phyloP scores from a whole-genome alignment of 2,888 invertebrate species.

The Matsumyia berberina region DNA sequence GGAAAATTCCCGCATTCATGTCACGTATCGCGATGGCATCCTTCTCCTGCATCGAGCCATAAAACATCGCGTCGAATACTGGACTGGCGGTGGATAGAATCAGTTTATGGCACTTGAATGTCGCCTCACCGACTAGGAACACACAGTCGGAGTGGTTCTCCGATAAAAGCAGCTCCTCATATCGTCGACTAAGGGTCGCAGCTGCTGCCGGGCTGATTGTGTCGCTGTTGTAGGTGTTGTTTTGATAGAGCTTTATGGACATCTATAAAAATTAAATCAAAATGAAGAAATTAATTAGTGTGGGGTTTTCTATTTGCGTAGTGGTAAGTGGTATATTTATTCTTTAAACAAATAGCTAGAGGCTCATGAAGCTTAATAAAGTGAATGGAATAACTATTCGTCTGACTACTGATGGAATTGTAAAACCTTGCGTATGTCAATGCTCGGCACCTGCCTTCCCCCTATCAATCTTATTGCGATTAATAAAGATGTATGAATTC shows the following conservation, averaged over 20 bases:
- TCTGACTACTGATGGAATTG: not conserved
- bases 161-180: slow-evolving; percentile 80
- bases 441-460: too few species aligned
- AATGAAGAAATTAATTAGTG: slow-evolving; percentile 7
- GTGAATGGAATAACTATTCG: slow-evolving; percentile 4
- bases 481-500: too few species aligned
- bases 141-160: slow-evolving; percentile 83
- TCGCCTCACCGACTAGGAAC: slow-evolving; percentile 81
- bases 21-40: slow-evolving; percentile 84
- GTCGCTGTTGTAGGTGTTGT: slow-evolving; percentile 36
- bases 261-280: slow-evolving; percentile 69
- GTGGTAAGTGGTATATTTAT: not conserved
- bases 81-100: slow-evolving; percentile 93
- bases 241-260: slow-evolving; percentile 64
- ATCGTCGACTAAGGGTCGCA: slow-evolving; percentile 79
- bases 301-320: not conserved
- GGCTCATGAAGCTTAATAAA: not conserved
- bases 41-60: slow-evolving; percentile 86
- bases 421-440: not conserved
- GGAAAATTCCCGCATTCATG: slow-evolving; percentile 83
- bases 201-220: slow-evolving; percentile 62
- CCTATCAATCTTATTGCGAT: too few species aligned
- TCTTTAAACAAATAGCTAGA: slow-evolving; percentile 12
- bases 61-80: slow-evolving; percentile 95
- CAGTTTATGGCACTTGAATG: slow-evolving; percentile 91